phyloP scores from a whole-genome alignment of 2,797 vertebrate species.

The Pseudochirops cupreus region DNA sequence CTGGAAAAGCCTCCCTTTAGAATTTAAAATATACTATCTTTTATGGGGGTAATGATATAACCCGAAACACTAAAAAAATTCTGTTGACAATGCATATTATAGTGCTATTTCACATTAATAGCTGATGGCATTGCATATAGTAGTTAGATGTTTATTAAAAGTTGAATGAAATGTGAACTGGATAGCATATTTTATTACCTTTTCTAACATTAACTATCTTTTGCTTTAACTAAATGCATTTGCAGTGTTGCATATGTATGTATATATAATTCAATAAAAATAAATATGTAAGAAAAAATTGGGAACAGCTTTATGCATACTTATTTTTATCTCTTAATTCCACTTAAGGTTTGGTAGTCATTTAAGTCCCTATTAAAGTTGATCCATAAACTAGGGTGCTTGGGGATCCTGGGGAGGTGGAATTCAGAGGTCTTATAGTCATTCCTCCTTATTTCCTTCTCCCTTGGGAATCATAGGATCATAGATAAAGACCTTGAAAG shows the following conservation, averaged over 20 bases:
- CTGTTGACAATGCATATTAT: conserved; percentile 62
- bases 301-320: conserved; percentile 40
- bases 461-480: background rate
- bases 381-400: background rate
- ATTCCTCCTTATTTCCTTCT: background rate
- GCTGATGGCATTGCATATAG: conserved; percentile 55
- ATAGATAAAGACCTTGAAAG: background rate
- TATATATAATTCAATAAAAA: conserved; percentile 74
- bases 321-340: conserved; percentile 41
- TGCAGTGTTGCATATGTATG: conserved; percentile 37
- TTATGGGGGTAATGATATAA: conserved; percentile 70
- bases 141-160: conserved; percentile 72
- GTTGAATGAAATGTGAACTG: conserved; percentile 72
- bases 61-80: conserved; percentile 68
- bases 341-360: background rate
- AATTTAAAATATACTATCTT: conserved; percentile 51
- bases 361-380: background rate
- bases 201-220: conserved; percentile 73
- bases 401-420: background rate
- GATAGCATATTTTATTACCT: conserved; percentile 70
- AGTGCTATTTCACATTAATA: conserved; percentile 75
- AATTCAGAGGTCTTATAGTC: background rate
- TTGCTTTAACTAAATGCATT: conserved; percentile 77
- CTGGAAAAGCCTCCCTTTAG: conserved; percentile 19
- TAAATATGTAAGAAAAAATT: conserved; percentile 66